Percentiles rank a stretch among this genome's conserved stretches.
These are phyloP conservation scores for Simalia tracyae DNA, from an alignment of 2,797 vertebrate species.

Conservation along the genomic window DNA sequence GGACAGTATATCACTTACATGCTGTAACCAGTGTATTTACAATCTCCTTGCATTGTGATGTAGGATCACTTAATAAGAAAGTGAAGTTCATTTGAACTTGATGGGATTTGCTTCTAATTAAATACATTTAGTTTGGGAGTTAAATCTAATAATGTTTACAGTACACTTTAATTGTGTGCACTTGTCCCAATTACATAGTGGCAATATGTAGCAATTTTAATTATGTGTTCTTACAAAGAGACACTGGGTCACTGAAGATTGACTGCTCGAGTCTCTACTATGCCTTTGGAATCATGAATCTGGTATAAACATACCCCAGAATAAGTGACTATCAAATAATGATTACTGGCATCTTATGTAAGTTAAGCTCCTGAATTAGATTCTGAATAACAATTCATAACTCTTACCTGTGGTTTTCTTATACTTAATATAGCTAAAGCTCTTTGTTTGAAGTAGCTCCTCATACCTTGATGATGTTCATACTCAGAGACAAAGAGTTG, in stretches of 20 bases:
- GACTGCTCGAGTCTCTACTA: background rate
- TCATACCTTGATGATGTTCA: background rate
- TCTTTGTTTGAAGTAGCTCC: background rate
- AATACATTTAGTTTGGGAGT: background rate
- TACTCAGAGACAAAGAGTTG: background rate
- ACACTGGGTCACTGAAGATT: background rate
- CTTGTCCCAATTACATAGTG: background rate
- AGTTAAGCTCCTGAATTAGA: background rate
- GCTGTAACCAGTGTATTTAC: background rate
- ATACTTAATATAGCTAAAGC: background rate
- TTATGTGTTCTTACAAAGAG: background rate
- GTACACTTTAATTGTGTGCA: background rate
- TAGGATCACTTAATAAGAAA: background rate
- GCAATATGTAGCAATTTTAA: constrained; percentile 1
- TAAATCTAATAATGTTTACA: constrained; percentile 7
- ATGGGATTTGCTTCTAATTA: background rate
- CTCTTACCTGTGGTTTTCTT: background rate
- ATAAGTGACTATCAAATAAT: background rate
- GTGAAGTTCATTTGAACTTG: background rate
- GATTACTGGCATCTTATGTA: background rate
- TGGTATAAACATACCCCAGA: background rate
- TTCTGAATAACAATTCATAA: background rate
- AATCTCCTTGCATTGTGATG: background rate
- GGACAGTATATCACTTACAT: background rate
- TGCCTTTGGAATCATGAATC: background rate